Percentiles rank a stretch among this genome's conserved stretches.
phyloP scores from a whole-genome alignment of 2,888 invertebrate species.

The Rhamphomyia laevipes region DNA sequence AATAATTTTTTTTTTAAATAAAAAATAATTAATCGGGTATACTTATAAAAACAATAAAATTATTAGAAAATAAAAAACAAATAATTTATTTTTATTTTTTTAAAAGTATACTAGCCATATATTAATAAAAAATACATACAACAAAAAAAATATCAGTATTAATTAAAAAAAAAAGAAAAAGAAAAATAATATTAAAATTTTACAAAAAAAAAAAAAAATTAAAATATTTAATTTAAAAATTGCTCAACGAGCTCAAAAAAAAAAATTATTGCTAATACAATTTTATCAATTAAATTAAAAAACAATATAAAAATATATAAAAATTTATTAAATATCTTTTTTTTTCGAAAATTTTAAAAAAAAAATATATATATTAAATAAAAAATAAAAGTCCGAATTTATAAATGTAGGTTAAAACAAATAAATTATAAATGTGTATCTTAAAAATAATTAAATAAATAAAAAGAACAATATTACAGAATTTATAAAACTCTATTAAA shows the following conservation, averaged over 20 bases:
- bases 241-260: conserved; percentile 1
- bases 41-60: conserved; percentile 10
- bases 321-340: no score
- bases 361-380: conserved; percentile 6
- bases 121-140: background rate
- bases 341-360: conserved; percentile 11
- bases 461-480: conserved; percentile 6
- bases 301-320: no score
- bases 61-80: conserved; percentile 10
- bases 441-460: conserved; percentile 1
- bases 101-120: conserved; percentile 7
- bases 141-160: conserved; percentile 2
- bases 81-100: background rate
- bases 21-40: conserved; percentile 1
- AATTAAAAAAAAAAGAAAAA: no score
- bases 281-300: conserved; percentile 11
- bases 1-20: no score
- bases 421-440: conserved; percentile 15
- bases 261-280: conserved; percentile 13
- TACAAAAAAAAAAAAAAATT: conserved; percentile 1
- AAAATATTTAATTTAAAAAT: background rate
- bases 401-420: conserved; percentile 20
- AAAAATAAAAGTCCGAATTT: conserved; percentile 23
- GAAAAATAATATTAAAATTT: background rate
- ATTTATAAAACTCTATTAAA: conserved; percentile 2